These are phyloP conservation scores for Micoletzkya japonica DNA, from an alignment of 2,888 invertebrate species.

Conservation along the genomic window DNA sequence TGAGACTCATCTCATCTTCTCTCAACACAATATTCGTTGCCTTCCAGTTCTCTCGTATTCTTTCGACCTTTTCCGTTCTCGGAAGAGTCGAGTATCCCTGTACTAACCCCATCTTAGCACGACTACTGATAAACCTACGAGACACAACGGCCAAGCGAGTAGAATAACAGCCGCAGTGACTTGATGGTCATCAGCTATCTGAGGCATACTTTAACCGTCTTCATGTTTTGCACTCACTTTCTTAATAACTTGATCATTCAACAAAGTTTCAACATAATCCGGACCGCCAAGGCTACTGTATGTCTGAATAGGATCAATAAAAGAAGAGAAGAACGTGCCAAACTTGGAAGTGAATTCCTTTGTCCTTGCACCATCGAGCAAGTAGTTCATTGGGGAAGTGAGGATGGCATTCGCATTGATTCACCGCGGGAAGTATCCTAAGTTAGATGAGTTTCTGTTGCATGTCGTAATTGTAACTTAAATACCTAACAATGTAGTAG, in stretches of 20 bases:
- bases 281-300: slow-evolving; percentile 30
- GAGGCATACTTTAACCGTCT: too few relatives aligned
- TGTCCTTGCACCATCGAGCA: slow-evolving; percentile 20
- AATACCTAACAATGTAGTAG: too few relatives aligned
- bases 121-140: neutral
- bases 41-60: slow-evolving; percentile 38
- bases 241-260: slow-evolving; percentile 15
- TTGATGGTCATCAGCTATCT: slow-evolving; percentile 12
- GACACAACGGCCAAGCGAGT: slow-evolving; percentile 7
- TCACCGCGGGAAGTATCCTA: slow-evolving; percentile 13
- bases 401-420: slow-evolving; percentile 28
- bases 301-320: slow-evolving; percentile 9
- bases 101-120: neutral
- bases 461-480: too few relatives aligned
- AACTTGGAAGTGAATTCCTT: slow-evolving; percentile 28
- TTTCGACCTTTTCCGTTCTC: slow-evolving; percentile 40
- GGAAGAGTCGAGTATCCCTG: slow-evolving; percentile 47
- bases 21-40: slow-evolving; percentile 30
- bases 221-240: too few relatives aligned
- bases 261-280: slow-evolving; percentile 3
- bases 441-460: neutral
- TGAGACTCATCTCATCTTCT: slow-evolving; percentile 24
- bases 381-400: slow-evolving; percentile 14
- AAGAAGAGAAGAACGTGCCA: neutral
- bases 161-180: slow-evolving; percentile 15